phyloP scores from a whole-genome alignment of 1,140 invertebrate genomes.

The Drosophila watanabei region DNA sequence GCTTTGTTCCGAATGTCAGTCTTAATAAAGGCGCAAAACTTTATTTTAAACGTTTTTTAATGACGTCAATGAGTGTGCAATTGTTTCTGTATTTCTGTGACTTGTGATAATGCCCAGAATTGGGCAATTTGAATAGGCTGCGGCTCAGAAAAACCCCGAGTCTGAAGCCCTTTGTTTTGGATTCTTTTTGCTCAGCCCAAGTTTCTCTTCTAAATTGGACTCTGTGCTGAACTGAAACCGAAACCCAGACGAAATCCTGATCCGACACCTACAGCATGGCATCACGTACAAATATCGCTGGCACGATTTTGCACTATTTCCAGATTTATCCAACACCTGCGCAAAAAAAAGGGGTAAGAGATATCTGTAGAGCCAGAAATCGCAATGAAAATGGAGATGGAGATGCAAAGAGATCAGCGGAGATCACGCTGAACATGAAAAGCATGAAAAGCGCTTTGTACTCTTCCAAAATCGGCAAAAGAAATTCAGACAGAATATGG shows the following conservation, averaged over 20 bases:
- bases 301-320: constrained; percentile 85
- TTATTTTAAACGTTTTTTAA: constrained; percentile 84
- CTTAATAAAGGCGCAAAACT: constrained; percentile 84
- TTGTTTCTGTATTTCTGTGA: constrained; percentile 35
- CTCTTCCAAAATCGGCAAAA: constrained; percentile 1
- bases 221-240: constrained; percentile 34
- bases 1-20: constrained; percentile 79
- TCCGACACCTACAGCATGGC: constrained; percentile 81
- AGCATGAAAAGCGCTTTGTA: constrained; percentile 62
- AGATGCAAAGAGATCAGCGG: constrained; percentile 51
- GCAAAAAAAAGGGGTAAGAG: constrained; percentile 37
- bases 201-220: constrained; percentile 55
- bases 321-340: constrained; percentile 84
- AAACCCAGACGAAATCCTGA: constrained; percentile 55
- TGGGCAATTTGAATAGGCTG: constrained; percentile 69
- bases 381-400: constrained; percentile 51
- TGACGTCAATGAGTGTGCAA: constrained; percentile 68
- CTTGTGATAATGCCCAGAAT: constrained; percentile 46
- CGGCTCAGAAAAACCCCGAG: neutral
- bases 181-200: constrained; percentile 43
- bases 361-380: constrained; percentile 32
- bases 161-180: constrained; percentile 52
- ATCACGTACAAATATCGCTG: constrained; percentile 84
- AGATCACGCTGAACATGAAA: constrained; percentile 76
- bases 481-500: constrained; percentile 65